Conservation (phyloP, 1,140 invertebrate species). For the Solenopsis fugax region DNA sequence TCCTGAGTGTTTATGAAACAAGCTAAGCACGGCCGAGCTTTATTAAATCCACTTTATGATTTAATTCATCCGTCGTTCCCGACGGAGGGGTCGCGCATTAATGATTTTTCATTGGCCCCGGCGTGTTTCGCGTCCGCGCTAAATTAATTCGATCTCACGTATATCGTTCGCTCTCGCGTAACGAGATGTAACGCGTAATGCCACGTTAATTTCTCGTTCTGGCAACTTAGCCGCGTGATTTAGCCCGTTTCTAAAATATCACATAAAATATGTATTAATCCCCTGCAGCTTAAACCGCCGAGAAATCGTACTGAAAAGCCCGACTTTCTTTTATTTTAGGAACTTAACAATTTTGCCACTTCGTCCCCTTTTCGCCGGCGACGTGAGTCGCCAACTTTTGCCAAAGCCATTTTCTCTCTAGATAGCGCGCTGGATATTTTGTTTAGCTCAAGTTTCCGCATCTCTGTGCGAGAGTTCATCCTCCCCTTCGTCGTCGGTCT, state of each 20-base stretch:
- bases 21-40: constrained; percentile 64
- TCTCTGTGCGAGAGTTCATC: constrained; percentile 10
- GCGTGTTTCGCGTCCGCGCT: not conserved
- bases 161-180: not conserved
- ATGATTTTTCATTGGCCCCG: constrained; percentile 21
- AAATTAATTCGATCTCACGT: constrained; percentile 18
- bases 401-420: constrained; percentile 48
- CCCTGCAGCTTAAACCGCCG: not conserved
- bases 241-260: not conserved
- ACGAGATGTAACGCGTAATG: not conserved
- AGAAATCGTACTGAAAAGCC: constrained; percentile 18
- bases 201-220: not conserved
- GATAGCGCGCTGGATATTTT: constrained; percentile 54
- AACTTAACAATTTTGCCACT: constrained; percentile 37
- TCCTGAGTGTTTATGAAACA: constrained; percentile 59
- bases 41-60: constrained; percentile 70
- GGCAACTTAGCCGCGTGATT: not conserved
- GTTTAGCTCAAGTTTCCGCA: constrained; percentile 62
- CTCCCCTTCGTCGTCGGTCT: not conserved
- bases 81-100: not conserved
- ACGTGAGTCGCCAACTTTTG: constrained; percentile 48
- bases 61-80: constrained; percentile 50
- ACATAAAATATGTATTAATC: constrained; percentile 40
- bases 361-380: not conserved
- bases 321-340: constrained; percentile 22